These are phyloP conservation scores for Actinernus sp. DNA, from an alignment of 92 coral and sea anemone genomes.

Conservation along the genomic window DNA sequence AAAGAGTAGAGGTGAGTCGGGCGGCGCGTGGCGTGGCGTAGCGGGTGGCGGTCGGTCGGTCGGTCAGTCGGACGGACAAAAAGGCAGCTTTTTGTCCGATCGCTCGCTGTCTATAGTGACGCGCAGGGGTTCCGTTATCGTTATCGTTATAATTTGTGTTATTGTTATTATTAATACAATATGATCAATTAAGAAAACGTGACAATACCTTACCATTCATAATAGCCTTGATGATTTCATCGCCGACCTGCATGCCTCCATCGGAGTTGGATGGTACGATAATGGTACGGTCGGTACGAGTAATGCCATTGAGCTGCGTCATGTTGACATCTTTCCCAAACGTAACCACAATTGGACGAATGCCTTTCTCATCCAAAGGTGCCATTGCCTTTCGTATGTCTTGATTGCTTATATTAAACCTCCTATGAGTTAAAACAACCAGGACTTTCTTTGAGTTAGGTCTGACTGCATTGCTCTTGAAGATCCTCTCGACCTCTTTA, in stretches of 20 bases:
- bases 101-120: too few relatives aligned
- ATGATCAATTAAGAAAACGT: too few relatives aligned
- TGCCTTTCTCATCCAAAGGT: conserved; percentile 20
- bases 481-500: conserved; percentile 31
- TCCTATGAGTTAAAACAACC: conserved; percentile 19
- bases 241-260: conserved; percentile 20
- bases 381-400: conserved; percentile 11
- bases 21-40: too few relatives aligned
- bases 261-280: conserved; percentile 15
- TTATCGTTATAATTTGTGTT: too few relatives aligned
- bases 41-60: too few relatives aligned
- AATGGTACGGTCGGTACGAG: conserved; percentile 21
- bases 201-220: conserved; percentile 18
- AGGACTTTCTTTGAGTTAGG: conserved; percentile 24
- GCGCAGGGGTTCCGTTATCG: too few relatives aligned
- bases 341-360: conserved; percentile 10
- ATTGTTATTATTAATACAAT: too few relatives aligned
- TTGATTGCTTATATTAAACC: neutral
- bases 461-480: conserved; percentile 9
- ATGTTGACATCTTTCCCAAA: conserved; percentile 4
- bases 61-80: too few relatives aligned
- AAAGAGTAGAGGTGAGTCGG: too few relatives aligned
- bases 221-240: conserved; percentile 23
- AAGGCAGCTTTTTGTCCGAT: too few relatives aligned
- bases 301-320: conserved; percentile 13